A percentile compares a stretch with the other conserved stretches of the same genome.
These are phyloP conservation scores for Pinctada fucata DNA, from an alignment of 2,888 invertebrate species.

Conservation along the genomic window DNA sequence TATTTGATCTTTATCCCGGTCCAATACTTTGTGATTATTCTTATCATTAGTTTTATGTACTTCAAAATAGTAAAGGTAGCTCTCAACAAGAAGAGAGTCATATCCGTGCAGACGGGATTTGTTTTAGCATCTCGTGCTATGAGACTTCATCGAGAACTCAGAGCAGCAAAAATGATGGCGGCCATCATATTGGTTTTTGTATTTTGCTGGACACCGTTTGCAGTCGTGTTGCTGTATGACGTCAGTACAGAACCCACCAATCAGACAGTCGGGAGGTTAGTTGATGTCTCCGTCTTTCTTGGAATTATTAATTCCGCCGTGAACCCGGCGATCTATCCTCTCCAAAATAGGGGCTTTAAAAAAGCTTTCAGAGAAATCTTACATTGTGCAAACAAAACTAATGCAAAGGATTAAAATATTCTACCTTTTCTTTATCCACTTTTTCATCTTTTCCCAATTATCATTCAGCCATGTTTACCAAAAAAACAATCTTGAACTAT, in stretches of 20 bases:
- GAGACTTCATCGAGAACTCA: constrained; percentile 19
- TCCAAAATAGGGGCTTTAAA: constrained; percentile 19
- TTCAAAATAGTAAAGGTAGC: constrained; percentile 9
- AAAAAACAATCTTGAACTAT: too few species aligned
- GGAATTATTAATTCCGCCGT: constrained; percentile 27
- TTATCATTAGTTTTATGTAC: constrained; percentile 4
- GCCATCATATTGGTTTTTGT: constrained; percentile 23
- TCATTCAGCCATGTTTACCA: too few species aligned
- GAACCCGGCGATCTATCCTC: constrained; percentile 18
- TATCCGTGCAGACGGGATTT: constrained; percentile 1
- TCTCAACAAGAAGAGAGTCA: constrained; percentile 7
- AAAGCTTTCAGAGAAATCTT: constrained; percentile 17
- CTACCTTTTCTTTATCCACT: too few species aligned
- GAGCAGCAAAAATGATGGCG: constrained; percentile 15
- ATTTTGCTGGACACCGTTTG: constrained; percentile 37
- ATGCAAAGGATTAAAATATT: too few species aligned
- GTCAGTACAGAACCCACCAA: neutral
- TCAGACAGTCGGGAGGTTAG: neutral
- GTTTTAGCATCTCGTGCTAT: constrained; percentile 18
- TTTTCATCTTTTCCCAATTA: too few species aligned
- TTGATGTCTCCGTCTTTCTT: constrained; percentile 25
- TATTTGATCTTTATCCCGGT: constrained; percentile 8
- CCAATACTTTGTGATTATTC: constrained; percentile 12
- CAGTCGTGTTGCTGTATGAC: constrained; percentile 7
- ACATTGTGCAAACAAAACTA: too few species aligned